Percentiles rank a stretch among this genome's conserved stretches.
These are phyloP conservation scores for Planiliza haematocheilus DNA, from an alignment of 2,113 vertebrate species.

Conservation along the genomic window DNA sequence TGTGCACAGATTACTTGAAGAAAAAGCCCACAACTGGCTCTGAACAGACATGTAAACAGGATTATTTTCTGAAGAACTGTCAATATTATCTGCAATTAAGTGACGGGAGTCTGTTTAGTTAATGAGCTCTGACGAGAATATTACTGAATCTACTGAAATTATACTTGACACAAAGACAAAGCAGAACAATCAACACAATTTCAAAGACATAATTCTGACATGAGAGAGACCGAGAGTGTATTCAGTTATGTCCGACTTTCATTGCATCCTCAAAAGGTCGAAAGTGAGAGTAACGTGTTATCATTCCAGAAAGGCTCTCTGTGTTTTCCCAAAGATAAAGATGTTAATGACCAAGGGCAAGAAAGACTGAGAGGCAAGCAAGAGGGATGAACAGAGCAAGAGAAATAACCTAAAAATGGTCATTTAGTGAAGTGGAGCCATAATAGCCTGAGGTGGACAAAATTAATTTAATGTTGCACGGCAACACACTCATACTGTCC, in stretches of 20 bases:
- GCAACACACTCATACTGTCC: conserved; percentile 15
- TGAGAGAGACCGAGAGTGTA: conserved; percentile 1
- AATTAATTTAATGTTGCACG: conserved; percentile 66
- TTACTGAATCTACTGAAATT: neutral
- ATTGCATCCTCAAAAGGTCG: conserved; percentile 35
- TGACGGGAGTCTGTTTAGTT: neutral
- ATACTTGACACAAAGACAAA: neutral
- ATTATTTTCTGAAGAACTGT: neutral
- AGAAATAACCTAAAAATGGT: conserved; percentile 46
- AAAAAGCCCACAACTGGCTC: conserved; percentile 8
- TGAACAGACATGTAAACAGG: neutral
- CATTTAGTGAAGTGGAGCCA: conserved; percentile 49
- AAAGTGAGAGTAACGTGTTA: conserved; percentile 47
- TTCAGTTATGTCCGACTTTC: conserved; percentile 23
- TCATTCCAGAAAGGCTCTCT: conserved; percentile 32
- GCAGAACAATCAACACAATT: conserved; percentile 11
- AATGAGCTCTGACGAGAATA: neutral
- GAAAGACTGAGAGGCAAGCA: neutral
- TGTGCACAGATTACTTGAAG: neutral
- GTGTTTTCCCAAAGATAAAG: conserved; percentile 57
- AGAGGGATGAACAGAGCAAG: conserved; percentile 35
- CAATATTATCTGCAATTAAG: neutral
- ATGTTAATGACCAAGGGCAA: conserved; percentile 50
- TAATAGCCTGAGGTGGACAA: conserved; percentile 42
- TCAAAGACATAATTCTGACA: conserved; percentile 21